Evolutionary conservation across 2,888 invertebrate species (phyloP), one percentile per base, ranked within the genome.

Genomic region (Camponotus fellah): DNA sequence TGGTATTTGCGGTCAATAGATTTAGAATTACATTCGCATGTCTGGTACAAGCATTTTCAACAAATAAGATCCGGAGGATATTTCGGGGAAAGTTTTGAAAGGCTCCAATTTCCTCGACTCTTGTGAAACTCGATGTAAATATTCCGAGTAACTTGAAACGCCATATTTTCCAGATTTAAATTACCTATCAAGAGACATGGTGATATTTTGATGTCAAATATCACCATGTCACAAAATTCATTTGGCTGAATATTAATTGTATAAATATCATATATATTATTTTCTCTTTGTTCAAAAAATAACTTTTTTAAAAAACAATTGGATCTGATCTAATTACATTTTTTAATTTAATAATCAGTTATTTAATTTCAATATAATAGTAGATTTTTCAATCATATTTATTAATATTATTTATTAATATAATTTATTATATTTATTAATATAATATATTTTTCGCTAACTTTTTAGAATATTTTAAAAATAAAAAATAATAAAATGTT

Each of bases 1-100:
- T 12, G 21, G 14, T 62, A 53, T 80, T 77, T 72, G 74, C 81
- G 53, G 46, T 81, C 64, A 64, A 72, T 81, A 64, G 53, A 64
- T 32, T 75, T 32, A 34, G 53, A 64, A 10, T 21, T 81, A 72
- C 74, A 43, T 40, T 74, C 53, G 56, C 46, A 71, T 69, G 64
- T 82, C 75, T 83, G 32, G 32, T 68, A 58, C 64, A 75, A 75
- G 64, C 64, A 76, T 76, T 76, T 14, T 37, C 58, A 17, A 49
- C 37, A 79, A 80, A 80, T 80, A 37, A 69, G 46, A 60, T 17
- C 3, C 46, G 10, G 49, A 77, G 69, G 14, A 71, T n/a, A 43
- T 46, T 62, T 21, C 14, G 34, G 46, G 14, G 32, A 53, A 58
- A 69, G 34, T 60, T 60, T 6, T 6, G 21, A 21, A 26, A 46